Percentiles rank a stretch among this genome's conserved stretches.
These are phyloP conservation scores for Chlamydotis undulata DNA, from an alignment of 2,113 vertebrate species.

Conservation along the genomic window DNA sequence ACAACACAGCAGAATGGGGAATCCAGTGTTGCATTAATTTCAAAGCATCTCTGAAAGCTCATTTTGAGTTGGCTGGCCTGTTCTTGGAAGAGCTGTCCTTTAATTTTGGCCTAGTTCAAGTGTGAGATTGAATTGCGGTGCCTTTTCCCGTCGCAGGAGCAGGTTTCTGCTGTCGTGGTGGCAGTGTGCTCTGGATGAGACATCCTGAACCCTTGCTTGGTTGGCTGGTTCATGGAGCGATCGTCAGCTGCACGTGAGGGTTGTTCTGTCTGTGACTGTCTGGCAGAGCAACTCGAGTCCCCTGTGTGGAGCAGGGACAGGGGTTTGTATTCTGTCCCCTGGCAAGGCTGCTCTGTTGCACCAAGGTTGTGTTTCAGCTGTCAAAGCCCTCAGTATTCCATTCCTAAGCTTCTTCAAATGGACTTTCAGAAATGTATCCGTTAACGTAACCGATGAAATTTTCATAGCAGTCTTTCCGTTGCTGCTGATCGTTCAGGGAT, in stretches of 20 bases:
- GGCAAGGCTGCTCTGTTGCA: background rate
- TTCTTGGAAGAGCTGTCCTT: background rate
- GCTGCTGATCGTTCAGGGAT: background rate
- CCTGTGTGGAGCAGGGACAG: background rate
- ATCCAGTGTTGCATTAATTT: background rate
- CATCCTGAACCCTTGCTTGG: background rate
- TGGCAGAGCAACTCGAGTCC: background rate
- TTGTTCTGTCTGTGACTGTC: background rate
- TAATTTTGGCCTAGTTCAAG: background rate
- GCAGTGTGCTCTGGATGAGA: background rate
- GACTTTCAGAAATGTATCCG: background rate
- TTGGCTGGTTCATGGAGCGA: background rate
- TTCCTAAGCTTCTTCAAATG: background rate
- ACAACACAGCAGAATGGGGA: background rate
- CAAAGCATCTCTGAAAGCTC: background rate
- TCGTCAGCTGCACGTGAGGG: background rate
- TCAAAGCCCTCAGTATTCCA: background rate
- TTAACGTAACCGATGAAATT: background rate
- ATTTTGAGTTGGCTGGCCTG: background rate
- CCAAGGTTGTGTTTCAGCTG: background rate
- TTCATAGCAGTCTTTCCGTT: background rate
- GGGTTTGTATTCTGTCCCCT: background rate
- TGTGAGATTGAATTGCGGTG: background rate
- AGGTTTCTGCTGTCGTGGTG: background rate
- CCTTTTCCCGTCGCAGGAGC: background rate